These are phyloP conservation scores for Liparis tanakae DNA, from an alignment of 2,797 vertebrate species.

Conservation along the genomic window DNA sequence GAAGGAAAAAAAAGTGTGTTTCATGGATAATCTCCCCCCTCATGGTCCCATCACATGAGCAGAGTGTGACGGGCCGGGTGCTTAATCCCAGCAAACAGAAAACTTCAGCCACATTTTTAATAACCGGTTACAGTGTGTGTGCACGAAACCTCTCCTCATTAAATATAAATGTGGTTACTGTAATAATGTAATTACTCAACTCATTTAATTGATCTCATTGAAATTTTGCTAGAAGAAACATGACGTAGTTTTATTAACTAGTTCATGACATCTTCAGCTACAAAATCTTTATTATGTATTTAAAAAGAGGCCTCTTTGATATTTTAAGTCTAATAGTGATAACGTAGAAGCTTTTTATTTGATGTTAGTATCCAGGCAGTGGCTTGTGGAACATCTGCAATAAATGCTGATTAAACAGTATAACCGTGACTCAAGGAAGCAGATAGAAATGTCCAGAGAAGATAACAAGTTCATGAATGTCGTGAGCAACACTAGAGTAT, in stretches of 20 bases:
- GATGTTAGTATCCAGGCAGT: not conserved
- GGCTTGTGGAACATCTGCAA: not conserved
- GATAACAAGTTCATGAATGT: not conserved
- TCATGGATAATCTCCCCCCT: conserved; percentile 50
- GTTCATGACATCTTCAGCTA: not conserved
- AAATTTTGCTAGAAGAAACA: not conserved
- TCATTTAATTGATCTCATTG: not conserved
- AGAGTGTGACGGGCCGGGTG: conserved; percentile 54
- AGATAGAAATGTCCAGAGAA: not conserved
- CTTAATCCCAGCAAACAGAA: conserved; percentile 48
- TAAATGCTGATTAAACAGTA: not conserved
- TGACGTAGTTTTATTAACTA: not conserved
- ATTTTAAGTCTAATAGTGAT: not conserved
- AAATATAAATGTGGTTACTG: not conserved
- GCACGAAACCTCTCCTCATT: conserved; percentile 3
- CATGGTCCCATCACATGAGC: conserved; percentile 74
- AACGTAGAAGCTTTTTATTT: no score
- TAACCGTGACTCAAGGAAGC: not conserved
- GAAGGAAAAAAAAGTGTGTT: conserved; percentile 10
- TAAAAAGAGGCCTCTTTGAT: not conserved
- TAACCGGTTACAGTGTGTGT: conserved; percentile 18
- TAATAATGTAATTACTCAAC: not conserved
- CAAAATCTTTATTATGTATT: not conserved
- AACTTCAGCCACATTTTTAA: conserved; percentile 9
- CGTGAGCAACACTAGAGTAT: not conserved